Conservation (phyloP, 2,797 vertebrate genomes). For the Esox masquinongy region DNA sequence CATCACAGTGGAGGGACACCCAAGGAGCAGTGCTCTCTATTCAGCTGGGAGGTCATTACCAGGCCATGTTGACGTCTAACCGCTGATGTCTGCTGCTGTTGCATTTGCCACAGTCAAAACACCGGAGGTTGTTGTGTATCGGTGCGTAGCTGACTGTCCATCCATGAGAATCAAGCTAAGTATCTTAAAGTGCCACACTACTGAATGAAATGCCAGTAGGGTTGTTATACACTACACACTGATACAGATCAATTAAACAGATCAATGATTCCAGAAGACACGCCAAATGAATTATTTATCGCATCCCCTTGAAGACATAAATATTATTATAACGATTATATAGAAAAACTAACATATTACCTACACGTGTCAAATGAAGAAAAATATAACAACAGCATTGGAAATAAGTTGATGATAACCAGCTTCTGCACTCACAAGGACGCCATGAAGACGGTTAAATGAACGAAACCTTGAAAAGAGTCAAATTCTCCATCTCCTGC, state of each 20-base stretch:
- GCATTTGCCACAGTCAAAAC: conserved; percentile 59
- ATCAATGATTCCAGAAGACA: conserved; percentile 28
- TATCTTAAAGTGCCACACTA: neutral
- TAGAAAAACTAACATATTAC: conserved; percentile 36
- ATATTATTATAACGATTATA: neutral
- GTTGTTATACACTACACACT: neutral
- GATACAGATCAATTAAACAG: conserved; percentile 10
- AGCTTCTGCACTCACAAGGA: conserved; percentile 42
- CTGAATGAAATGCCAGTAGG: neutral
- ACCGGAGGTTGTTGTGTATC: conserved; percentile 32
- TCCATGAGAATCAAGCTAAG: conserved; percentile 8
- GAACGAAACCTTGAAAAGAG: conserved; percentile 74
- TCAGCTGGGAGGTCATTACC: conserved; percentile 79
- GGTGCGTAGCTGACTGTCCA: neutral
- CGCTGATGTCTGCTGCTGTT: conserved; percentile 53
- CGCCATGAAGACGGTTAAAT: conserved; percentile 69
- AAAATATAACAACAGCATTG: conserved; percentile 59
- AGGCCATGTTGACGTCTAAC: conserved; percentile 62
- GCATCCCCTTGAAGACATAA: neutral
- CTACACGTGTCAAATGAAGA: conserved; percentile 54
- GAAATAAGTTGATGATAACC: conserved; percentile 68
- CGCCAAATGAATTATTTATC: conserved; percentile 18
- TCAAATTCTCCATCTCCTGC: conserved; percentile 71
- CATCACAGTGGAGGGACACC: conserved; percentile 12
- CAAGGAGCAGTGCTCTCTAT: conserved; percentile 49